Base-by-base conservation (phyloP, 2,888 invertebrate species). In the Cerastoderma edule region DNA sequence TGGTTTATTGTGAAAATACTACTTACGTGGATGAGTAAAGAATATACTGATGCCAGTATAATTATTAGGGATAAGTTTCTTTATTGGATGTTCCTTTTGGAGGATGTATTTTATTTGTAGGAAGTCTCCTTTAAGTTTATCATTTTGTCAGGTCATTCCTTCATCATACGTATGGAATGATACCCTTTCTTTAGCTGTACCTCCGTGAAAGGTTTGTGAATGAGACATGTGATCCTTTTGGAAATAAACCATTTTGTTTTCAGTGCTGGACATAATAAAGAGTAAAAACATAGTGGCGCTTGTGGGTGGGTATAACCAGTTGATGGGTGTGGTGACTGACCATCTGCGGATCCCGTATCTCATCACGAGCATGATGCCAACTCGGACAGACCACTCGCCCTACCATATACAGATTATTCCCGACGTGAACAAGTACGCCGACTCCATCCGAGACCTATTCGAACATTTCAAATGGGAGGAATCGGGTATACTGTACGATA, bases 331-430 rank as follows among this genome's bases (percentile, higher is more conserved):
- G 6, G 88, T 89, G 22, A 83, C 89, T 3, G 86, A 88, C 65
- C 80, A 87, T 70, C 81, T 87, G 24, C 86, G 88, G 24, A 85
- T 91, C 6, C 89, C 90, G 0, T 91, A 89, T 70, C 86, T 90
- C 67, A 87, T 90, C 66, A 90, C 89, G 22, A 85, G 87, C 16
- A 78, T 85, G 66, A 83, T 86, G 19, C 88, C 88, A 0, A 35
- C 63, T 6, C 75, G 80, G 16, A 67, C 80, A 35, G 30, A 70
- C 6, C 50, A 60, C 19, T 80, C 84, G 6, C 75, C 81, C 5
- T 85, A 81, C 63, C 76, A 88, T 44, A 81, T 89, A 50, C 83
- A 86, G 69, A 79, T 90, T 78, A 83, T 88, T 68, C 88, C 90
- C 32, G 83, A 86, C 66, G 79, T 83, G 6, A 30, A 39, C 0